Evolutionary conservation across 2,797 vertebrate species (phyloP).

Genomic region (Pangasius larnaudii): DNA sequence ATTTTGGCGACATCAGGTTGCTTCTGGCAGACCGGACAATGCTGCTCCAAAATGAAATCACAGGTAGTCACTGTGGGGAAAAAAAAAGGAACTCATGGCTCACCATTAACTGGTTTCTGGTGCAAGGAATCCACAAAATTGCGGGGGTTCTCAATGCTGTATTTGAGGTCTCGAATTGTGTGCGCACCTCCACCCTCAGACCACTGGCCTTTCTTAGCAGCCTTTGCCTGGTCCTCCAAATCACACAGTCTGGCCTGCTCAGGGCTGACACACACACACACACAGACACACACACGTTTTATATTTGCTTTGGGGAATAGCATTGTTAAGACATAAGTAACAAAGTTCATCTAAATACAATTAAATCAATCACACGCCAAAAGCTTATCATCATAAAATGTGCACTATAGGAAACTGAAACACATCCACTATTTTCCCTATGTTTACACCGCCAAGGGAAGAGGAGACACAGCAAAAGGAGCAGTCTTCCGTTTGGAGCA

Average conservation of each 20-base stretch:
- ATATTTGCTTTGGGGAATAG: neutral
- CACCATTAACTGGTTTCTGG: conserved; percentile 96
- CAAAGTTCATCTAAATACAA: neutral
- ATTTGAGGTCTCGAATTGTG: conserved; percentile 92
- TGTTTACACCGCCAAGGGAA: neutral
- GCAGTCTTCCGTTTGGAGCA: neutral
- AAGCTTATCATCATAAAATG: neutral
- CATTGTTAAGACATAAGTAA: neutral
- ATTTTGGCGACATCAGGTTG: neutral
- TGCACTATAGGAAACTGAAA: too few species aligned
- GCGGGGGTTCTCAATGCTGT: conserved; percentile 91
- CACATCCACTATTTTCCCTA: too few species aligned
- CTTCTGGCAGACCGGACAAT: neutral
- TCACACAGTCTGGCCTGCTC: conserved; percentile 93
- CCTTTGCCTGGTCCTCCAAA: conserved; percentile 89
- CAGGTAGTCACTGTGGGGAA: neutral
- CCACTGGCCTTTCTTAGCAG: conserved; percentile 91
- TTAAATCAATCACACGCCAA: neutral
- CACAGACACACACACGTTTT: conserved; percentile 14
- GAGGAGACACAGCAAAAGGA: neutral
- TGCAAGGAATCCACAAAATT: conserved; percentile 96
- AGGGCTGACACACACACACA: conserved; percentile 73
- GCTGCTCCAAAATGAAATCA: neutral
- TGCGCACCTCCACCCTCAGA: conserved; percentile 87
- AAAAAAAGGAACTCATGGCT: conserved; percentile 44